Evolutionary conservation across 2,797 vertebrate genomes (phyloP), one percentile per base, ranked within the genome.

Genomic region (Sebastes minor): DNA sequence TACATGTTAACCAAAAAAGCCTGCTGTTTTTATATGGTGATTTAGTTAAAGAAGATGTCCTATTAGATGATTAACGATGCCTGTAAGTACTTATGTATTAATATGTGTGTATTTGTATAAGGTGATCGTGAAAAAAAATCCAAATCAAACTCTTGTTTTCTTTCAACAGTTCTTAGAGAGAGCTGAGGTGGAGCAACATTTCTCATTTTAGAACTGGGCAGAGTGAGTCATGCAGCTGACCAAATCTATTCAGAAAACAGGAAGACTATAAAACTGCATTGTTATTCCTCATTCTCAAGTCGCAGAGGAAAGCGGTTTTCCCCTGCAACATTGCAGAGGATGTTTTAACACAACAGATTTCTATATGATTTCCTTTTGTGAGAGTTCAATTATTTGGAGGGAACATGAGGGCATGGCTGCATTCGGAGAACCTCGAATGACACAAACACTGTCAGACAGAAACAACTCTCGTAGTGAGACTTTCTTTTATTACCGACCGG

Each of bases 181-280:
- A 81, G 30, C 42, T 11, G 53, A 60, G n/a, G 68, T 71, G 59
- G 59, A 76, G 59, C 61, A 62, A 33, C 16, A 2, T 30, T 78
- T 82, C 33, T 81, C 55, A 30, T 83, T 83, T 86, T 83, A n/a
- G 74, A 65, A 30, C 23, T 13, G 65, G 67, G 38, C 76, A 38
- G 62, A 72, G 66, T 84, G 91, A 90, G 66, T 88, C 86, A 92
- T 35, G 16, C 56, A 70, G 65, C 78, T 66, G 65, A 76, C 74
- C 72, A 53, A 77, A 79, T 82, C 69, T 84, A 52, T 85, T 86
- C 71, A 84, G 53, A 82, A 88, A 91, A 92, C 92, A 91, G 87
- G 90, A 94, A 91, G 85, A 77, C 86, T 86, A 77, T 90, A 89
- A 93, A 92, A 87, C 79, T 56, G 23, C 62, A 65, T 86, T 90